Conservation (phyloP, 2,888 invertebrate species). For the Caenorhabditis virilis region DNA sequence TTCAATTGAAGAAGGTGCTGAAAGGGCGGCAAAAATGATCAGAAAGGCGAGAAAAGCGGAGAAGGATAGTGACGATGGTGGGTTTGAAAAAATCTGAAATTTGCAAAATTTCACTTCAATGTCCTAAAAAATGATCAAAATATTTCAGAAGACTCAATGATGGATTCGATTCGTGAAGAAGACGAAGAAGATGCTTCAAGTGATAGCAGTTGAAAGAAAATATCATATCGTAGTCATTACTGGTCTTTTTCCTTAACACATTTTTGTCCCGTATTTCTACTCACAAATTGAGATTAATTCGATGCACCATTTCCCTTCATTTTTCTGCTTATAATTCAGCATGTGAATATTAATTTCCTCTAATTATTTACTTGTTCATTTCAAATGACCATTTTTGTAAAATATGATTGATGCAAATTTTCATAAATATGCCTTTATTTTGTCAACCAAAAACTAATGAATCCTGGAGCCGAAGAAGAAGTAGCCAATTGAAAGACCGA, state of each 20-base stretch:
- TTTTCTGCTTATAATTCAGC: background rate
- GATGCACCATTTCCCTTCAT: too few relatives aligned
- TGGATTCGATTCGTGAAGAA: background rate
- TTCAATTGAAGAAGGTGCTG: slow-evolving; percentile 18
- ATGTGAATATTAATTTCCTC: background rate
- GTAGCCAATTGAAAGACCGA: slow-evolving; percentile 53
- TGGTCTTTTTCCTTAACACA: too few relatives aligned
- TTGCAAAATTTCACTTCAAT: background rate
- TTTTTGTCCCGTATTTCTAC: too few relatives aligned
- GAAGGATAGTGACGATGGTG: slow-evolving; percentile 5
- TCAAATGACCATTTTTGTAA: too few relatives aligned
- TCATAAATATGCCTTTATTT: background rate
- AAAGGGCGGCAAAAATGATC: slow-evolving; percentile 22
- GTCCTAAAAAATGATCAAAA: background rate
- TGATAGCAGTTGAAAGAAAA: background rate
- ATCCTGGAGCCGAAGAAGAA: slow-evolving; percentile 55
- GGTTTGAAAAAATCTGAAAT: background rate
- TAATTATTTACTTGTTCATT: too few relatives aligned
- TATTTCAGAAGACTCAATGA: too few relatives aligned
- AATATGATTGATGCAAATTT: too few relatives aligned
- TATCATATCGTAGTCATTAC: background rate
- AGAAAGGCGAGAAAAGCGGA: slow-evolving; percentile 15
- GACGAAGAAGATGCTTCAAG: slow-evolving; percentile 5
- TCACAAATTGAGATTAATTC: background rate
- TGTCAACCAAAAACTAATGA: background rate